These are phyloP conservation scores for Planiliza haematocheilus DNA, from an alignment of 2,113 vertebrate genomes.

Conservation along the genomic window DNA sequence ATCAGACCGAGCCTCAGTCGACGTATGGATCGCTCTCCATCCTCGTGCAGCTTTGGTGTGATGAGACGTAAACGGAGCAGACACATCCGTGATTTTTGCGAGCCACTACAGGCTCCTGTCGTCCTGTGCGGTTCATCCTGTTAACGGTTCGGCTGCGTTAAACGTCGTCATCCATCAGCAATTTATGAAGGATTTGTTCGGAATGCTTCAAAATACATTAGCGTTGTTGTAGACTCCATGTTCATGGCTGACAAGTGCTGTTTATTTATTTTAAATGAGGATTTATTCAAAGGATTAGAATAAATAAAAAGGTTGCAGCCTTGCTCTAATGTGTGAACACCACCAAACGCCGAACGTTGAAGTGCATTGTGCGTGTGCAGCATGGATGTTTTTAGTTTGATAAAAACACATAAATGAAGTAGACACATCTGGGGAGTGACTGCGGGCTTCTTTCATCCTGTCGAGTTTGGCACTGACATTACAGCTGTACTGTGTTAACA, in stretches of 20 bases:
- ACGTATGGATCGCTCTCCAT: slow-evolving; percentile 17
- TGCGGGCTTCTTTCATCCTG: slow-evolving; percentile 2
- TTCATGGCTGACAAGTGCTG: not conserved
- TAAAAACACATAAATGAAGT: slow-evolving; percentile 4
- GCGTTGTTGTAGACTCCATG: too few relatives aligned
- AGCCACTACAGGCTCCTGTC: slow-evolving; percentile 20
- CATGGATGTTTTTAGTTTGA: not conserved
- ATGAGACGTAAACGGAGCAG: slow-evolving; percentile 30
- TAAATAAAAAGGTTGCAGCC: not conserved
- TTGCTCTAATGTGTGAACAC: not conserved
- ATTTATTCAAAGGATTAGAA: not conserved
- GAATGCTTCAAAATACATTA: not conserved
- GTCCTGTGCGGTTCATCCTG: slow-evolving; percentile 18
- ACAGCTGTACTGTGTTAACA: slow-evolving; percentile 24
- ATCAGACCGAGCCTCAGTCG: slow-evolving; percentile 42
- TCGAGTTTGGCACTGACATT: not conserved
- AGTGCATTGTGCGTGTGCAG: not conserved
- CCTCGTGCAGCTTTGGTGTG: not conserved
- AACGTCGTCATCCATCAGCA: not conserved
- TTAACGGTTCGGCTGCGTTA: not conserved
- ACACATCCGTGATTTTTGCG: slow-evolving; percentile 23
- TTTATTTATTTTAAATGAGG: not conserved
- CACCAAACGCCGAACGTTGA: too few relatives aligned
- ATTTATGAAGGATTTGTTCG: not conserved
- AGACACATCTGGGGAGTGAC: not conserved